Conservation (phyloP, 2,113 vertebrate genomes). For the Scolopax mira region DNA sequence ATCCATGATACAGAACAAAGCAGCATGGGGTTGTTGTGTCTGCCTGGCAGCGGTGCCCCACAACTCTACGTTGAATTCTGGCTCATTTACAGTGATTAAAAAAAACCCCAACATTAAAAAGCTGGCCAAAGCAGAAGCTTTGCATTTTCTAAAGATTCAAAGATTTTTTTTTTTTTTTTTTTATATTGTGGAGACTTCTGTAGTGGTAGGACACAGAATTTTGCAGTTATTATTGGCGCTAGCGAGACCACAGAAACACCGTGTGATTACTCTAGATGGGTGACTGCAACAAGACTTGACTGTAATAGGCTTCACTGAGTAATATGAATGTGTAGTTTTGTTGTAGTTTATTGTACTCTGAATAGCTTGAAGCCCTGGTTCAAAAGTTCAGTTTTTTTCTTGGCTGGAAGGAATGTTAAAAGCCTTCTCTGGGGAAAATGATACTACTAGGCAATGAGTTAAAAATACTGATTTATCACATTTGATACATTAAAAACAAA, state of each 20-base stretch:
- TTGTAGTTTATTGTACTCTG: background rate
- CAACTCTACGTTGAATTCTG: background rate
- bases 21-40: background rate
- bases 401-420: background rate
- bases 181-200: background rate
- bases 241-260: background rate
- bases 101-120: background rate
- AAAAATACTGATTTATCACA: constrained; percentile 24
- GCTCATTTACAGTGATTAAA: background rate
- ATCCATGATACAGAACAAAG: background rate
- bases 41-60: background rate
- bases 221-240: background rate
- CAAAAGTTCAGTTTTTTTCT: constrained; percentile 26
- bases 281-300: background rate
- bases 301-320: background rate
- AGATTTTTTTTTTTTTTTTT: background rate
- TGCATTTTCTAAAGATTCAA: background rate
- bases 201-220: background rate
- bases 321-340: background rate
- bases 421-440: background rate
- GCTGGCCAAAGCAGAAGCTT: background rate
- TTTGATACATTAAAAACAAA: background rate
- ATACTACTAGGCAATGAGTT: background rate
- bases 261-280: background rate
- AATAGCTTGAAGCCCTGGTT: background rate